Conservation (phyloP, 1,140 invertebrate species). For the Rhopalosiphum padi region DNA sequence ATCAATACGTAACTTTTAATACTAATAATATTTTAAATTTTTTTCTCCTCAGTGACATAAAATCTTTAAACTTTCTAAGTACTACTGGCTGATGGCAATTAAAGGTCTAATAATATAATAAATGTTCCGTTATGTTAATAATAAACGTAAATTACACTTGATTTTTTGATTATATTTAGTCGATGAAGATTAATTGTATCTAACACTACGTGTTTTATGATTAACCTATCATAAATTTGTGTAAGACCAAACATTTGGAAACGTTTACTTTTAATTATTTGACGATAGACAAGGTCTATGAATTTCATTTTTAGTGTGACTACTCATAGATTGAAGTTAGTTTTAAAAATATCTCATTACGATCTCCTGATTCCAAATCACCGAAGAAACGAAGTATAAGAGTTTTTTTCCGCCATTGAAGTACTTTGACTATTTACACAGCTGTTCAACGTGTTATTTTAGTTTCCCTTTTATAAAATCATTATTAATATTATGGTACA, state of each 20-base stretch:
- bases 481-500: neutral
- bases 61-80: too few species aligned
- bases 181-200: constrained; percentile 57
- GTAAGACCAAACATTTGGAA: constrained; percentile 64
- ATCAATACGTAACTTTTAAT: too few species aligned
- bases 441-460: neutral
- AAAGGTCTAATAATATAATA: too few species aligned
- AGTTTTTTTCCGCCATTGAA: neutral
- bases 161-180: constrained; percentile 15
- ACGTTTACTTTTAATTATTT: constrained; percentile 61
- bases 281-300: neutral
- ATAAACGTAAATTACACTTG: neutral
- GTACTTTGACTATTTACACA: neutral
- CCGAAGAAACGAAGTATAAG: neutral
- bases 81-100: too few species aligned
- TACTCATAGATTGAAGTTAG: neutral
- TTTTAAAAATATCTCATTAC: constrained; percentile 42
- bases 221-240: constrained; percentile 61
- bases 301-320: neutral
- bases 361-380: constrained; percentile 23
- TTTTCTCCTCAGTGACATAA: too few species aligned
- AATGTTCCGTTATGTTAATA: too few species aligned
- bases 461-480: neutral
- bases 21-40: too few species aligned
- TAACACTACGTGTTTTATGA: constrained; percentile 62